phyloP scores from a whole-genome alignment of 2,888 invertebrate genomes.

The Eupeodes latifasciatus region DNA sequence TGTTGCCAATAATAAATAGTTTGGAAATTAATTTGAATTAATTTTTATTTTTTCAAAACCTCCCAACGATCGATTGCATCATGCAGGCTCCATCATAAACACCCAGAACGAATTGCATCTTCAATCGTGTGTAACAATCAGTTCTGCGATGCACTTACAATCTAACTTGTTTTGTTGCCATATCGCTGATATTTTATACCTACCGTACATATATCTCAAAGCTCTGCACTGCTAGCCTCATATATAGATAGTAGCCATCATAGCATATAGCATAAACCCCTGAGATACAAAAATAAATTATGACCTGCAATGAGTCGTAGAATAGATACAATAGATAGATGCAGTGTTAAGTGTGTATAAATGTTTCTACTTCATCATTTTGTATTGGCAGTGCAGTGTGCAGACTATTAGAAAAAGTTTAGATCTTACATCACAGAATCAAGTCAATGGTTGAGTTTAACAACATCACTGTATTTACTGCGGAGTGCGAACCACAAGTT shows the following conservation, averaged over 20 bases:
- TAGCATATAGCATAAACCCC: not conserved
- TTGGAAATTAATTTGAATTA: conserved; percentile 42
- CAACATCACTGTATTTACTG: not conserved
- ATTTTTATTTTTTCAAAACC: conserved; percentile 20
- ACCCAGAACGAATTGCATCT: conserved; percentile 57
- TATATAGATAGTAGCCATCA: not conserved
- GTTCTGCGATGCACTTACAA: conserved; percentile 27
- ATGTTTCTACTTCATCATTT: conserved; percentile 28
- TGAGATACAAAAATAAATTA: conserved; percentile 44
- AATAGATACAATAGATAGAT: not conserved
- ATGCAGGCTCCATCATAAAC: conserved; percentile 27
- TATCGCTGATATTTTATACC: not conserved
- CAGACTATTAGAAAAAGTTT: conserved; percentile 67
- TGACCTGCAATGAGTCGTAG: conserved; percentile 12
- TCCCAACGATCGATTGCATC: conserved; percentile 25
- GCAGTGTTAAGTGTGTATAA: not conserved
- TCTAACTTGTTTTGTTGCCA: conserved; percentile 44
- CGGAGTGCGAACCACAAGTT: not conserved
- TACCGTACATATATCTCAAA: not conserved
- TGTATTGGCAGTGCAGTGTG: conserved; percentile 47
- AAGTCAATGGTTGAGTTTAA: not conserved
- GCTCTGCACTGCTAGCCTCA: not conserved
- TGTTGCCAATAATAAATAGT: conserved; percentile 8
- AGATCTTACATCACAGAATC: conserved; percentile 61
- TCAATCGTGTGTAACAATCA: conserved; percentile 69